These are phyloP conservation scores for Clarias fuscus DNA, from an alignment of 2,797 vertebrate genomes.

Conservation along the genomic window DNA sequence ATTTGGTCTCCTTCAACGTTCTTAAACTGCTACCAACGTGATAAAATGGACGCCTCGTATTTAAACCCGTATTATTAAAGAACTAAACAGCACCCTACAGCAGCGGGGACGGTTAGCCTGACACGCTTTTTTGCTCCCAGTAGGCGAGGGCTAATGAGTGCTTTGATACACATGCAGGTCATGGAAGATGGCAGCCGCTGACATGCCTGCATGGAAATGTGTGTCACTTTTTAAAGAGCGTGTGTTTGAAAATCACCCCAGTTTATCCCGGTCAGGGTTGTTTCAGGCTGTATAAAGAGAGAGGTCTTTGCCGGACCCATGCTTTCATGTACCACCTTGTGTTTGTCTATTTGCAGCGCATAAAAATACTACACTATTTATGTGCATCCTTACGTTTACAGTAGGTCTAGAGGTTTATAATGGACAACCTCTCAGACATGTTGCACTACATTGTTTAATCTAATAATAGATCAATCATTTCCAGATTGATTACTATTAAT, in stretches of 20 bases:
- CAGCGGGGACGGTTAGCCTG: background rate
- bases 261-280: background rate
- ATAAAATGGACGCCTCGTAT: background rate
- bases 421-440: background rate
- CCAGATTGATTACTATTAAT: background rate
- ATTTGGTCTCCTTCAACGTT: constrained; percentile 4
- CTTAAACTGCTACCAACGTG: constrained; percentile 3
- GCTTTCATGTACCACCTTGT: background rate
- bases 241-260: background rate
- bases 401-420: background rate
- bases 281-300: background rate
- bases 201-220: constrained; percentile 8
- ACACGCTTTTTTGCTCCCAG: background rate
- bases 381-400: background rate
- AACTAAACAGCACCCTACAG: too few species aligned
- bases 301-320: background rate
- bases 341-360: background rate
- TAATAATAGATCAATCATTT: background rate
- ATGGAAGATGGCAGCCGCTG: background rate
- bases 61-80: background rate
- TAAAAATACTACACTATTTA: background rate
- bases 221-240: constrained; percentile 2
- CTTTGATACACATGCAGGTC: constrained; percentile 5
- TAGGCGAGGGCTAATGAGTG: constrained; percentile 7
- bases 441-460: background rate